Base-by-base conservation (phyloP, 92 coral and sea anemone genomes). In the Heliopora coerulea region DNA sequence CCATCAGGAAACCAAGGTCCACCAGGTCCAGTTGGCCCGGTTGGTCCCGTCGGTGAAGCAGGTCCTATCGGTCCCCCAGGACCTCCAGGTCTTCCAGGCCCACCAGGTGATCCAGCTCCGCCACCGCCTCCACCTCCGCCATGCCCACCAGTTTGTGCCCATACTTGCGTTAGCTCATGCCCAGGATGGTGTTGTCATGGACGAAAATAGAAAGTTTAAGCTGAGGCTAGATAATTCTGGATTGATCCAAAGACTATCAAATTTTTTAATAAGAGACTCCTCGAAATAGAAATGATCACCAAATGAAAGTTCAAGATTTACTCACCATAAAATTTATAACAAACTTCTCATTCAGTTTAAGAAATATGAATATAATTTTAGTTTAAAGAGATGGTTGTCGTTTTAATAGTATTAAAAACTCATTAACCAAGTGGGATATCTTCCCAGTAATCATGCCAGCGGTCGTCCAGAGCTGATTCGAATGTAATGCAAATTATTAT, bases 61-160 rank as follows among this genome's bases (percentile, higher is more conserved):
- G 98, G 98, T 81, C 98, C 98, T 65, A 89, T 88, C 65, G 98
- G 98, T 69, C 83, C 85, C 34, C 98, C 98, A 74, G 98, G 98
- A 83, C 83, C 91, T 32, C 96, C 86, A 66, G 98, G 98, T 79
- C 96, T 96, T 7, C 93, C 96, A 34, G 98, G 98, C 78, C 93
- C 98, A 49, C 95, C 98, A 37, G 98, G 98, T 80, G 98, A 93
- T 59, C 98, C 98, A 19, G 98, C 98, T 78, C 98, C 98, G 62
- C 98, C 98, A 59, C 98, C 98, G 78, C 95, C 92, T 57, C 98
- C 98, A 62, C 98, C 98, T 25, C 98, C 98, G 78, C 98, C 98
- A 66, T 93, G 98, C 85, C 96, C 98, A 75, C 96, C 98, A 29
- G 91, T 93, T 64, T 93, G 98, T 85, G 98, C 98, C 73, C 96